These are phyloP conservation scores for Fragum fragum DNA, from an alignment of 2,888 invertebrate genomes.

Conservation along the genomic window DNA sequence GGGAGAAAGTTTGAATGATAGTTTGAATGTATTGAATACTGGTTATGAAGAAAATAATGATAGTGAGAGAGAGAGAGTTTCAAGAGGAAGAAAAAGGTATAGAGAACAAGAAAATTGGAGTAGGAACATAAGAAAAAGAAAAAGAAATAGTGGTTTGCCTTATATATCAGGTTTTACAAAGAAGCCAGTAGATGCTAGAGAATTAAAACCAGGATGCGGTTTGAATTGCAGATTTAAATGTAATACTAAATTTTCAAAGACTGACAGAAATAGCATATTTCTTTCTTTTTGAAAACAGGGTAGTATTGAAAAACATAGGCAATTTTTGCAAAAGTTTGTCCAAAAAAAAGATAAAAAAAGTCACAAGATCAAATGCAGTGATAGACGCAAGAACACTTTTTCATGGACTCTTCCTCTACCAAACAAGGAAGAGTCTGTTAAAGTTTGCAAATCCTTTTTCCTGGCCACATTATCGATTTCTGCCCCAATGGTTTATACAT, in stretches of 20 bases:
- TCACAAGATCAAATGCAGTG: neutral
- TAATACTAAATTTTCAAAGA: neutral
- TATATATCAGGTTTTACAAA: neutral
- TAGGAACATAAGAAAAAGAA: neutral
- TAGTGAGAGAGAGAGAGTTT: neutral
- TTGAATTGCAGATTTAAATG: slow-evolving; percentile 25
- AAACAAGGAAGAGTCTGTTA: neutral
- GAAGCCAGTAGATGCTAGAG: neutral
- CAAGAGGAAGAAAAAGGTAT: neutral
- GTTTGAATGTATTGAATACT: neutral
- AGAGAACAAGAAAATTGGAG: slow-evolving; percentile 5
- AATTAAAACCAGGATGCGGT: slow-evolving; percentile 18
- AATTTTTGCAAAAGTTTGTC: too few relatives aligned
- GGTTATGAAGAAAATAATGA: neutral
- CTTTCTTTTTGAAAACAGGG: slow-evolving; percentile 30
- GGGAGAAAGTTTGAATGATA: neutral
- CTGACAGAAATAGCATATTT: slow-evolving; percentile 20
- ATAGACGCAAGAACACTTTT: too few relatives aligned
- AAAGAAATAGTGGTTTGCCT: too few relatives aligned
- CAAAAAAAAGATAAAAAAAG: slow-evolving; percentile 1
- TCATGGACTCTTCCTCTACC: neutral
- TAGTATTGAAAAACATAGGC: slow-evolving; percentile 13
- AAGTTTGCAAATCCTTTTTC: slow-evolving; percentile 28
- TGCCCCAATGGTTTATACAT: slow-evolving; percentile 13
- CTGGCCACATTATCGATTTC: neutral